A percentile compares a stretch with the other conserved stretches of the same genome.
Conservation (phyloP, 2,888 invertebrate species). For the Tiliacea aurago region DNA sequence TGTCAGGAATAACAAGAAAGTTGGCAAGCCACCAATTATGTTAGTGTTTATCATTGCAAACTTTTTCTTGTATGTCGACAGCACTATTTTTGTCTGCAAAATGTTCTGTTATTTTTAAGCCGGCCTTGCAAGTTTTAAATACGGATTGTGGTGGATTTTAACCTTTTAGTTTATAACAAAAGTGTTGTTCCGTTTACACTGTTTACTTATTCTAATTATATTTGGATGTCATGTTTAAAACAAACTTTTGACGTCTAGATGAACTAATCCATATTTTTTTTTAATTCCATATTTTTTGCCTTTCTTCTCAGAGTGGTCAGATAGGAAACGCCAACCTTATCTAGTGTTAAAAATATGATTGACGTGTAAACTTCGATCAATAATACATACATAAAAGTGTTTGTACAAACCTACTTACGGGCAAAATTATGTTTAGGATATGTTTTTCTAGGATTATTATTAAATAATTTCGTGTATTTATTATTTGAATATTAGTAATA, state of each 20-base stretch:
- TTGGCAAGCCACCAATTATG: constrained; percentile 61
- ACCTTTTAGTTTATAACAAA: constrained; percentile 28
- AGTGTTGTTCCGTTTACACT: constrained; percentile 16
- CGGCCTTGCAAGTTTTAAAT: constrained; percentile 49
- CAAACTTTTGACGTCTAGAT: neutral
- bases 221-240: constrained; percentile 2
- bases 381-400: too few relatives aligned
- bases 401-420: too few relatives aligned
- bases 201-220: constrained; percentile 20
- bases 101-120: constrained; percentile 47
- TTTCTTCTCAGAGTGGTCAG: too few relatives aligned
- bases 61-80: constrained; percentile 58
- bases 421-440: too few relatives aligned
- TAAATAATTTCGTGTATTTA: neutral
- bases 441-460: neutral
- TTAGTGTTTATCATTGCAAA: constrained; percentile 55
- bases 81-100: constrained; percentile 50
- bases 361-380: too few relatives aligned
- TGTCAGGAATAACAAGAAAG: constrained; percentile 60
- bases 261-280: neutral
- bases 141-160: constrained; percentile 33
- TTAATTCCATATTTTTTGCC: neutral
- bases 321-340: too few relatives aligned
- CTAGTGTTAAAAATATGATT: too few relatives aligned
- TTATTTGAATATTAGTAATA: too few relatives aligned